Conservation (phyloP, 1,140 invertebrate genomes). For the Drosophila kepulauana region DNA sequence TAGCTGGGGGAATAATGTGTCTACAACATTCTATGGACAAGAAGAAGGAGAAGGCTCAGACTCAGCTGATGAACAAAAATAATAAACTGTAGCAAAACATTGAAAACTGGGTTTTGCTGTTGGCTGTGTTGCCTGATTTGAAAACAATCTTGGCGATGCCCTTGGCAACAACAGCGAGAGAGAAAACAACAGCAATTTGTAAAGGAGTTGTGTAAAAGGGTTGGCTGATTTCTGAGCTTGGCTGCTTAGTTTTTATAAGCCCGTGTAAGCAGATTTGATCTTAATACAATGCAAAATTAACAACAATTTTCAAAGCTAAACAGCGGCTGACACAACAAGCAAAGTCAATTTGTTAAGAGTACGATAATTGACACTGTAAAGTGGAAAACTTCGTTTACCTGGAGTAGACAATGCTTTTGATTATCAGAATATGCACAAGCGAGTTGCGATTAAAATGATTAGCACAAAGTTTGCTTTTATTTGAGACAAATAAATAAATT, state of each 20-base stretch:
- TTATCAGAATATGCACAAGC: neutral
- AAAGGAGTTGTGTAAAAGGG: constrained; percentile 24
- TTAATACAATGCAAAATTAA: constrained; percentile 78
- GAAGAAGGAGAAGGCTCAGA: constrained; percentile 45
- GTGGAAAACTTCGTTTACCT: constrained; percentile 27
- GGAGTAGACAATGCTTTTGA: neutral
- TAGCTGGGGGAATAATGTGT: constrained; percentile 40
- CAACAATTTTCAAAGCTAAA: constrained; percentile 70
- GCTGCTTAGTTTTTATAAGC: constrained; percentile 72
- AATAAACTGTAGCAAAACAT: constrained; percentile 72
- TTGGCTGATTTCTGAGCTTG: neutral
- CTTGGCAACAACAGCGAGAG: constrained; percentile 22
- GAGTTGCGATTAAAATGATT: constrained; percentile 1
- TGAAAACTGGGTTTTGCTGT: constrained; percentile 33
- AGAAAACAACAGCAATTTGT: constrained; percentile 38
- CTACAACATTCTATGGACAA: constrained; percentile 46
- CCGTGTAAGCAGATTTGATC: constrained; percentile 79
- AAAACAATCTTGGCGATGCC: constrained; percentile 69
- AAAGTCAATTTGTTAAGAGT: constrained; percentile 73
- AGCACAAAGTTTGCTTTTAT: neutral
- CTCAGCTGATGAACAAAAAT: constrained; percentile 76
- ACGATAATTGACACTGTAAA: constrained; percentile 40
- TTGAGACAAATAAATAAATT: no score
- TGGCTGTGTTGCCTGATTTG: constrained; percentile 48
- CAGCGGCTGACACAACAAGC: constrained; percentile 70